Conservation (phyloP, 92 coral and sea anemone genomes). For the Bergia puertoricense region DNA sequence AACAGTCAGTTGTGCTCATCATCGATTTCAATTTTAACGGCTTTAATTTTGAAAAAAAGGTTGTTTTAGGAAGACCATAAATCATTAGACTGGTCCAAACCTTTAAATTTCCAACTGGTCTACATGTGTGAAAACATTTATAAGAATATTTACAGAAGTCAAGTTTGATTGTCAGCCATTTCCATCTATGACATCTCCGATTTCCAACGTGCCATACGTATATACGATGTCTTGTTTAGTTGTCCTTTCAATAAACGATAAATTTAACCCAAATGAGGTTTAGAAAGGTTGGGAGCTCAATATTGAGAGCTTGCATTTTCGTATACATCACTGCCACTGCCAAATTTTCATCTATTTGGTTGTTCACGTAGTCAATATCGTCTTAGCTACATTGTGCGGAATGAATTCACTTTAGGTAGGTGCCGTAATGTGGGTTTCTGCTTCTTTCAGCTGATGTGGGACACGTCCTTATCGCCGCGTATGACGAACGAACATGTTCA, state of each 20-base stretch:
- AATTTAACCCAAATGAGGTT: not conserved
- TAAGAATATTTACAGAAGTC: no score
- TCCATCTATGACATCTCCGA: no score
- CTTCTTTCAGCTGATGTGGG: conserved; percentile 78
- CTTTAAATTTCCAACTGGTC: no score
- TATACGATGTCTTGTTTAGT: no score
- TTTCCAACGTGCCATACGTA: no score
- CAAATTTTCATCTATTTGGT: not conserved
- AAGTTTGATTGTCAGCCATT: no score
- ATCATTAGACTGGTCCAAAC: no score
- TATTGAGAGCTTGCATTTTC: not conserved
- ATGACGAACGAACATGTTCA: conserved; percentile 91
- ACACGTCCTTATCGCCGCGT: conserved; percentile 90
- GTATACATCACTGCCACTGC: not conserved
- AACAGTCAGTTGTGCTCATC: no score
- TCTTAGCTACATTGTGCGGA: not conserved
- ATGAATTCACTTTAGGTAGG: not conserved
- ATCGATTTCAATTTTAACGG: no score
- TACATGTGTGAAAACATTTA: no score
- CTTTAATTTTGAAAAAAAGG: no score
- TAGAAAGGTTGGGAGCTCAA: not conserved
- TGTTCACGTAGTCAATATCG: not conserved
- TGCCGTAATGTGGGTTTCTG: not conserved
- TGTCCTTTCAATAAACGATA: not conserved
- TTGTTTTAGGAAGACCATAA: no score